Conservation (phyloP, 2,113 vertebrate genomes). For the human region DNA sequence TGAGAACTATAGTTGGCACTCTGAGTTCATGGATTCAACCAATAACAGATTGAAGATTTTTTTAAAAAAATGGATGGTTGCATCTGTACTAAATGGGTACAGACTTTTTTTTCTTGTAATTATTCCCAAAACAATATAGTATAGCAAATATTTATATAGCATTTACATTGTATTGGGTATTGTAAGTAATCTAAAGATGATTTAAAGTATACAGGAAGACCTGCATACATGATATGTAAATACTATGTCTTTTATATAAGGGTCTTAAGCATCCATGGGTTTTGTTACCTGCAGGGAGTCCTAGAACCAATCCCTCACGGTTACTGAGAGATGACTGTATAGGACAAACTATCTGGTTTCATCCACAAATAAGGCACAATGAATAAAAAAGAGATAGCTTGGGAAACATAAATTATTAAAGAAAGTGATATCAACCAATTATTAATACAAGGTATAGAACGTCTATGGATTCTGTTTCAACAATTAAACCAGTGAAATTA, state of each 20-base stretch:
- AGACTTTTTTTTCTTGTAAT: not conserved
- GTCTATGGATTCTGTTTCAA: not conserved
- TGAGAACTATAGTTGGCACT: not conserved
- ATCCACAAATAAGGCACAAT: not conserved
- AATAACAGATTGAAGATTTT: not conserved
- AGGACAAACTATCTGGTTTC: not conserved
- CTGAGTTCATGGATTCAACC: not conserved
- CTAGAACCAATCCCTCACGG: not conserved
- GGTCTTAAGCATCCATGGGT: not conserved
- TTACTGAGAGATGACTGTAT: not conserved
- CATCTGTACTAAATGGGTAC: not conserved
- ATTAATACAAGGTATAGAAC: not conserved
- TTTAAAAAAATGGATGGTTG: not conserved
- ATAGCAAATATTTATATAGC: not conserved
- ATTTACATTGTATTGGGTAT: not conserved
- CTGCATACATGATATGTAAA: not conserved
- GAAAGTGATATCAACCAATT: not conserved
- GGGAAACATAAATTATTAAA: not conserved
- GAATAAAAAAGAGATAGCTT: not conserved
- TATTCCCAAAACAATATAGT: not conserved
- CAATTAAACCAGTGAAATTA: not conserved
- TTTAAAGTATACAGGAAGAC: not conserved
- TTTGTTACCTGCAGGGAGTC: not conserved
- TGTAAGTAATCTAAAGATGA: not conserved
- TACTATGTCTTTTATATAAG: not conserved